A percentile compares a stretch with the other conserved stretches of the same genome.
phyloP scores from a whole-genome alignment of 2,888 invertebrate species.

The Andricus quercusramuli region DNA sequence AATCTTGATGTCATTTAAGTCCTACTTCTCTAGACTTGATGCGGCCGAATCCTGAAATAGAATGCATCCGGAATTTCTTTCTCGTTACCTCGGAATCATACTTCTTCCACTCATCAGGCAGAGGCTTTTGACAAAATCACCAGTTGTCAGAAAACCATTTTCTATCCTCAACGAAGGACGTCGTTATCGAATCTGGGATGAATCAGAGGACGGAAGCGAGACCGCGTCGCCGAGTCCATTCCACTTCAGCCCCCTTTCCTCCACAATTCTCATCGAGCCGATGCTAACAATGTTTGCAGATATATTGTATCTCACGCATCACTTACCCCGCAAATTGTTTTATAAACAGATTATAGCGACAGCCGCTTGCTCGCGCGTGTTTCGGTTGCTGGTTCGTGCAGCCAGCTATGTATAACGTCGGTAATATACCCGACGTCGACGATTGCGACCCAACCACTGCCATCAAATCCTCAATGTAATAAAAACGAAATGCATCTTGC shows the following conservation, averaged over 20 bases:
- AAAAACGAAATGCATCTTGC: slow-evolving; percentile 52
- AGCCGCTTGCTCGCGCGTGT: slow-evolving; percentile 75
- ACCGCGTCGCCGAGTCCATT: slow-evolving; percentile 49
- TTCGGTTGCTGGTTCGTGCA: slow-evolving; percentile 65
- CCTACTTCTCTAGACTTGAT: neutral
- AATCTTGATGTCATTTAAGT: neutral
- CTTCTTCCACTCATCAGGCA: neutral
- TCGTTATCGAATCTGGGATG: slow-evolving; percentile 51
- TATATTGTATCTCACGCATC: slow-evolving; percentile 83
- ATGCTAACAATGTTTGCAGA: slow-evolving; percentile 79
- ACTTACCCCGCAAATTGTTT: slow-evolving; percentile 88
- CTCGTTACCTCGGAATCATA: neutral
- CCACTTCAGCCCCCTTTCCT: slow-evolving; percentile 64
- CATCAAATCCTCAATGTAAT: slow-evolving; percentile 60
- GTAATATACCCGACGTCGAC: slow-evolving; percentile 39
- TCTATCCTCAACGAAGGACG: slow-evolving; percentile 14
- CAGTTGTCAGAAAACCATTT: neutral
- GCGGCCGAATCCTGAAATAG: no score
- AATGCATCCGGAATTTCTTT: neutral
- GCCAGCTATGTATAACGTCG: slow-evolving; percentile 39
- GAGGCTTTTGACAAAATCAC: neutral
- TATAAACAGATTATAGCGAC: slow-evolving; percentile 88
- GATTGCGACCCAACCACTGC: slow-evolving; percentile 29
- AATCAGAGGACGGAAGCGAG: slow-evolving; percentile 57
- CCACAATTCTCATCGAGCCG: slow-evolving; percentile 77